A percentile compares a stretch with the other conserved stretches of the same genome.
Conservation (phyloP, 2,797 vertebrate species). For the Pelobates cultripes region DNA sequence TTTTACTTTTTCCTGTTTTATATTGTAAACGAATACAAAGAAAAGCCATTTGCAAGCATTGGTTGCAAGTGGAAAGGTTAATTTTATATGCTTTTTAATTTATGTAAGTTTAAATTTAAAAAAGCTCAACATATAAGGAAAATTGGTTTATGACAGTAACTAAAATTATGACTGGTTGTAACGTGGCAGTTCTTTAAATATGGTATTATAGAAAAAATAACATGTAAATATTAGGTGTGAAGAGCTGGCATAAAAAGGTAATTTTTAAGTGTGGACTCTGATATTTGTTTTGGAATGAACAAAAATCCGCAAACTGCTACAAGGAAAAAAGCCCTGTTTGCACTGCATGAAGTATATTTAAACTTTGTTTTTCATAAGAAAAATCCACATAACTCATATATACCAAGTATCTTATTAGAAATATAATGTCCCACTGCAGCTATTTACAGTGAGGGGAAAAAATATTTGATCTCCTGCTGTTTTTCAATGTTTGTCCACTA, state of each 20-base stretch:
- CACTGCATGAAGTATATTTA: conserved; percentile 31
- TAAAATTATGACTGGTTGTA: too few relatives aligned
- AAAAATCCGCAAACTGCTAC: conserved; percentile 28
- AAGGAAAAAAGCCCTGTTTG: conserved; percentile 37
- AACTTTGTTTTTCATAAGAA: conserved; percentile 27
- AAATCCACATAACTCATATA: conserved; percentile 22
- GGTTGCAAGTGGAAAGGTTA: too few relatives aligned
- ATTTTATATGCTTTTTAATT: too few relatives aligned
- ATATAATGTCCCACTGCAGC: background rate
- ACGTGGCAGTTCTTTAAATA: background rate
- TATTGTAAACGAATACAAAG: too few relatives aligned
- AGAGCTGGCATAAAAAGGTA: conserved; percentile 20
- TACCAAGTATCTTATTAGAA: conserved; percentile 3
- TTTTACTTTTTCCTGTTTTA: too few relatives aligned
- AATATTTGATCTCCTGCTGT: too few relatives aligned
- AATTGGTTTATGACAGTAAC: too few relatives aligned
- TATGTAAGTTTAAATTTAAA: too few relatives aligned
- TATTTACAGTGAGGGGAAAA: too few relatives aligned
- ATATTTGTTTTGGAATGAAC: conserved; percentile 28
- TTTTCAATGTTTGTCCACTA: too few relatives aligned
- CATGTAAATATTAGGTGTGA: conserved; percentile 38
- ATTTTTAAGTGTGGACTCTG: conserved; percentile 42
- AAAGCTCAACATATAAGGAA: too few relatives aligned
- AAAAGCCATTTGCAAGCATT: too few relatives aligned
- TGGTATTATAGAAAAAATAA: conserved; percentile 14